Percentiles rank a stretch among this genome's conserved stretches.
phyloP scores from a whole-genome alignment of 2,113 vertebrate species.

The Sarotherodon lohbergeri region DNA sequence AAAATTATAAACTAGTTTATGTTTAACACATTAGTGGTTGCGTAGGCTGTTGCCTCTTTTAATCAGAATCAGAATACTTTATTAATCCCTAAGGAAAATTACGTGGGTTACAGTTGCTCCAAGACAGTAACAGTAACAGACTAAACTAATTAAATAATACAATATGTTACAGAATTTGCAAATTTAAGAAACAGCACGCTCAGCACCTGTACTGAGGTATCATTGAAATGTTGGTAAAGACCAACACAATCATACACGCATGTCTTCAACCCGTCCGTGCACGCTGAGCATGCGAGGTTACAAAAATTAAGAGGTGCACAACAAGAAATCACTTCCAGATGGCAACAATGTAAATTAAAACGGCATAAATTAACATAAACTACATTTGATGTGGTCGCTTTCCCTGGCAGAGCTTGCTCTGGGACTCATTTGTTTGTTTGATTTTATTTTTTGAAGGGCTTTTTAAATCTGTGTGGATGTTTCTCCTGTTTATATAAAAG shows the following conservation, averaged over 20 bases:
- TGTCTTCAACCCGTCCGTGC: not conserved
- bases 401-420: not conserved
- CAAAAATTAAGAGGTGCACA: not conserved
- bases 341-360: not conserved
- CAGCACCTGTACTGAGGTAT: not conserved
- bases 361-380: not conserved
- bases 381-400: not conserved
- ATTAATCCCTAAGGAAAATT: not conserved
- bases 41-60: not conserved
- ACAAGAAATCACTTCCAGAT: not conserved
- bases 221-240: not conserved
- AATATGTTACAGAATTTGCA: not conserved
- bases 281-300: not conserved
- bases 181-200: not conserved
- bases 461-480: not conserved
- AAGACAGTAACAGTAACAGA: not conserved
- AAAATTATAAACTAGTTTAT: not conserved
- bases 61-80: not conserved
- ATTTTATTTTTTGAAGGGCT: not conserved
- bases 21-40: not conserved
- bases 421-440: not conserved
- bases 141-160: not conserved
- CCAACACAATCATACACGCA: not conserved
- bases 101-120: not conserved
- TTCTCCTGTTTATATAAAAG: not conserved